Evolutionary conservation across 1,140 invertebrate genomes (phyloP).

Genomic region (Periplaneta americana): DNA sequence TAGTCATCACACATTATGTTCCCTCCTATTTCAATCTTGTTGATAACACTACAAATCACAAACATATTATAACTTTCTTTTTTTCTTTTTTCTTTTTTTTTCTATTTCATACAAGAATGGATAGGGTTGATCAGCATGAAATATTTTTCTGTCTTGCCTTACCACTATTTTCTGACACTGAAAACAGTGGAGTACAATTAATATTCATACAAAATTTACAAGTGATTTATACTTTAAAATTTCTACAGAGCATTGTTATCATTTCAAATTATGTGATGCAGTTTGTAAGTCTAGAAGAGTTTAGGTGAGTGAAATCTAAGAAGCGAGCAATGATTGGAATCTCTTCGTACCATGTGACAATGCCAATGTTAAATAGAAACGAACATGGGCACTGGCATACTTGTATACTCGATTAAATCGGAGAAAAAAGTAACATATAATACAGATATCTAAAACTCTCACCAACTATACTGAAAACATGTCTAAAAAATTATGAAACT

Average conservation of each 20-base stretch:
- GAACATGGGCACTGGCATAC: neutral
- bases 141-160: constrained; percentile 1
- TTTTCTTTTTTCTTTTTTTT: neutral
- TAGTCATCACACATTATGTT: neutral
- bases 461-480: neutral
- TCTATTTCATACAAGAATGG: constrained; percentile 14
- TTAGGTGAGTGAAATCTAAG: neutral
- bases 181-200: constrained; percentile 3
- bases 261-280: neutral
- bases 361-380: neutral
- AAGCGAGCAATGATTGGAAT: neutral
- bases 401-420: neutral
- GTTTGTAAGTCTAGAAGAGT: neutral
- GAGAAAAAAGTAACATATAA: neutral
- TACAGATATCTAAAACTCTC: neutral
- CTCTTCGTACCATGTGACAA: neutral
- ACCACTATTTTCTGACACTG: constrained; percentile 7
- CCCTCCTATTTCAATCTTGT: constrained; percentile 6
- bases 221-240: neutral
- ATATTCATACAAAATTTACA: constrained; percentile 9
- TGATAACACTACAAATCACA: neutral
- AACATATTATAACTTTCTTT: neutral
- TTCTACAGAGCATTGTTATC: neutral
- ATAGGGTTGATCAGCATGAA: constrained; percentile 6
- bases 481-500: neutral